Evolutionary conservation across 1,140 invertebrate species (phyloP).

Genomic region (Hyposmocoma kahamanoa): DNA sequence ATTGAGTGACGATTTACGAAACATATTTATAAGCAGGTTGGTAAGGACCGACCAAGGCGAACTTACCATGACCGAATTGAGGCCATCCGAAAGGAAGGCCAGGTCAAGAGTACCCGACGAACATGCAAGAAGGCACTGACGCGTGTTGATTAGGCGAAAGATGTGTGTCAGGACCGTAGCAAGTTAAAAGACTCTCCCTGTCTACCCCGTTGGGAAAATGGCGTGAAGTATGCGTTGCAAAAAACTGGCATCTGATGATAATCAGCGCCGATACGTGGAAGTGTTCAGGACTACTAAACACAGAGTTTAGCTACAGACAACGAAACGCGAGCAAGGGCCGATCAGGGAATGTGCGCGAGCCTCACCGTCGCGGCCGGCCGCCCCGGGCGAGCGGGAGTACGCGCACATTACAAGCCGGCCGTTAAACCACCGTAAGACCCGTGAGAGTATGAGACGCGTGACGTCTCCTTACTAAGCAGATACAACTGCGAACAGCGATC

Average conservation of each 20-base stretch:
- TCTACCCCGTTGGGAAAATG: no score
- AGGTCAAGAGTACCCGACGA: no score
- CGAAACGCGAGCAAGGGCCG: constrained; percentile 12
- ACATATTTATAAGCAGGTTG: no score
- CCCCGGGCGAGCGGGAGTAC: constrained; percentile 7
- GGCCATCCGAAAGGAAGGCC: no score
- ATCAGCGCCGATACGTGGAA: constrained; percentile 14
- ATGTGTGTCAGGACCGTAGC: no score
- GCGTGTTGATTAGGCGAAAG: no score
- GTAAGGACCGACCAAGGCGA: no score
- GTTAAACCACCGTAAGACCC: constrained; percentile 7
- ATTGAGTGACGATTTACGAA: no score
- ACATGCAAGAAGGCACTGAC: no score
- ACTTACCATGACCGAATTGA: no score
- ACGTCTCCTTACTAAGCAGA: constrained; percentile 24
- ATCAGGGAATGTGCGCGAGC: constrained; percentile 14
- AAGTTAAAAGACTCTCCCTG: no score
- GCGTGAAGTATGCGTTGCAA: no score
- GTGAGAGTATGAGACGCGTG: constrained; percentile 15
- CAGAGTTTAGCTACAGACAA: constrained; percentile 14
- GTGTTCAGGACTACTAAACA: constrained; percentile 15
- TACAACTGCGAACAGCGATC: constrained; percentile 32
- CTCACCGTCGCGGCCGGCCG: constrained; percentile 13
- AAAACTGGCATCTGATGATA: constrained; percentile 13
- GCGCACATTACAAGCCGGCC: constrained; percentile 10